phyloP scores from a whole-genome alignment of 2,888 invertebrate species.

The Podotricha telesiphe region DNA sequence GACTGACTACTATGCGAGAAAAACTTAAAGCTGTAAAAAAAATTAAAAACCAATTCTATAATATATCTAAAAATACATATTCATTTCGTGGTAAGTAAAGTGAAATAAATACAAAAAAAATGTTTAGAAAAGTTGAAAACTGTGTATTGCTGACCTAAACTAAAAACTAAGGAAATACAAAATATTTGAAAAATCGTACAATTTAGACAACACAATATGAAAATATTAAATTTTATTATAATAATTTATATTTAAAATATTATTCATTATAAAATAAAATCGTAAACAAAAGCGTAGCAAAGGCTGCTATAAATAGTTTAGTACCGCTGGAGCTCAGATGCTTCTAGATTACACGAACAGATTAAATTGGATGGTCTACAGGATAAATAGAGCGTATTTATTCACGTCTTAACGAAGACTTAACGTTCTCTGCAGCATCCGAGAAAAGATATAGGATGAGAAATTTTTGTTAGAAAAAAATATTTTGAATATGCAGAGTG shows the following conservation, averaged over 20 bases:
- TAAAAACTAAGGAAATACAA: too few relatives aligned
- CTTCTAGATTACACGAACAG: slow-evolving; percentile 59
- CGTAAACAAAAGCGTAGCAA: background rate
- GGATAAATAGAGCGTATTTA: slow-evolving; percentile 58
- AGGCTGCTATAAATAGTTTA: slow-evolving; percentile 17
- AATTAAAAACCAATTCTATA: too few relatives aligned
- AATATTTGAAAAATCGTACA: too few relatives aligned
- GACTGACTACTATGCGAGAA: too few relatives aligned
- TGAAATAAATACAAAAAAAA: too few relatives aligned
- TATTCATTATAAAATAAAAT: background rate
- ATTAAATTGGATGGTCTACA: slow-evolving; percentile 60
- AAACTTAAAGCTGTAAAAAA: too few relatives aligned
- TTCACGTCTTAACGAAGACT: slow-evolving; percentile 42
- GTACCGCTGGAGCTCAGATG: slow-evolving; percentile 54
- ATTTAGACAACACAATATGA: too few relatives aligned
- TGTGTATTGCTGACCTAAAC: too few relatives aligned
- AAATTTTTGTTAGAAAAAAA: background rate
- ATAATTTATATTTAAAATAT: background rate
- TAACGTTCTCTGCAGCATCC: slow-evolving; percentile 13
- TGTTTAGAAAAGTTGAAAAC: too few relatives aligned
- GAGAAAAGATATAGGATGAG: slow-evolving; percentile 2
- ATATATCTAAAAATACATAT: too few relatives aligned
- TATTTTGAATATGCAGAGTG: background rate
- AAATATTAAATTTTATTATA: too few relatives aligned
- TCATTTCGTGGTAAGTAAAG: too few relatives aligned